Evolutionary conservation across 2,797 vertebrate species (phyloP).

Genomic region (Phalloptychus januarius): DNA sequence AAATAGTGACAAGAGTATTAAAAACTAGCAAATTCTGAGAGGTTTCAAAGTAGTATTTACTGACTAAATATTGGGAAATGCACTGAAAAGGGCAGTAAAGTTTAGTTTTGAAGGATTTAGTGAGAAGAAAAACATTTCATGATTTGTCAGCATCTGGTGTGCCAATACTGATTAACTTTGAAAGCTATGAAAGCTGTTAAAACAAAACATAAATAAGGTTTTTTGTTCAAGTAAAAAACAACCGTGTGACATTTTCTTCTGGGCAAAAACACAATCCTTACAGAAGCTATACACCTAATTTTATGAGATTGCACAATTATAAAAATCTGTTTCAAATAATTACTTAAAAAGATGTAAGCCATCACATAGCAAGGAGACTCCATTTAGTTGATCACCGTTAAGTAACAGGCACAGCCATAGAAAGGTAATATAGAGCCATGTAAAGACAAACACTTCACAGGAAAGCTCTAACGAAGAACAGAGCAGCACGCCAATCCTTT

Average conservation of each 20-base stretch:
- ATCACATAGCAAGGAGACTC: neutral
- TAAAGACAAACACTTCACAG: constrained; percentile 27
- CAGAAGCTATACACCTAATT: neutral
- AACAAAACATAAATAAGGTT: neutral
- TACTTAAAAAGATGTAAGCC: neutral
- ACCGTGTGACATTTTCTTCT: neutral
- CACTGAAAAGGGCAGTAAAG: neutral
- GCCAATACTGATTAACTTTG: neutral
- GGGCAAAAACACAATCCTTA: neutral
- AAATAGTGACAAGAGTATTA: neutral
- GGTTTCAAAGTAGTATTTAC: neutral
- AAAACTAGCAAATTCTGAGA: neutral
- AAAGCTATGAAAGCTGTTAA: no score
- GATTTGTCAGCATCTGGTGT: neutral
- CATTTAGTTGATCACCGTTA: constrained; percentile 5
- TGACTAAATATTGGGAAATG: neutral
- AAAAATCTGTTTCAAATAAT: neutral
- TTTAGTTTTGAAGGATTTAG: neutral
- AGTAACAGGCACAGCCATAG: neutral
- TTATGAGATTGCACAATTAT: neutral
- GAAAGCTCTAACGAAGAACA: constrained; percentile 32
- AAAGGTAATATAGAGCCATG: constrained; percentile 2
- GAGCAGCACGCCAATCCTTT: constrained; percentile 20
- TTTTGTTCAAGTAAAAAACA: neutral
- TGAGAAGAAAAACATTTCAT: neutral